Percentiles rank a stretch among this genome's conserved stretches.
Conservation (phyloP, 2,113 vertebrate genomes). For the Prinia subflava region DNA sequence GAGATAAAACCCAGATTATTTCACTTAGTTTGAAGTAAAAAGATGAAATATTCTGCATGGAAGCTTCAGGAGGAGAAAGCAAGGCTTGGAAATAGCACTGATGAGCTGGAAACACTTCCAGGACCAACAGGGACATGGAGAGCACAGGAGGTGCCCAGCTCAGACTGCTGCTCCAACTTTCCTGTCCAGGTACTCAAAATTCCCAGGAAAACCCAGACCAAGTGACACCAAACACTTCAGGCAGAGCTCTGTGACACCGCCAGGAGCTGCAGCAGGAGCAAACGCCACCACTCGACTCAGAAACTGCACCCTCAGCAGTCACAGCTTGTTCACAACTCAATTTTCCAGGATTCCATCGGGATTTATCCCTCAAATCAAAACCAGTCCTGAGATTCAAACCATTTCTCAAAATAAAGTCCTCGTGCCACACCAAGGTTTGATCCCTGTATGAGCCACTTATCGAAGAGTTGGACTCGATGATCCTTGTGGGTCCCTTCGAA, state of each 20-base stretch:
- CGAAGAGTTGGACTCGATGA: accelerated
- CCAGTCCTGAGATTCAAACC: neutral
- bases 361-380: neutral
- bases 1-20: neutral
- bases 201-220: accelerated
- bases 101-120: neutral
- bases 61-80: neutral
- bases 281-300: accelerated
- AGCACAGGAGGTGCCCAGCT: neutral
- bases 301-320: neutral
- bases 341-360: neutral
- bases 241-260: neutral
- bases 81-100: neutral
- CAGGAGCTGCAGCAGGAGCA: neutral
- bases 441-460: neutral
- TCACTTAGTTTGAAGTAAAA: neutral
- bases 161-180: neutral
- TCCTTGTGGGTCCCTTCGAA: neutral
- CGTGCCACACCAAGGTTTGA: neutral
- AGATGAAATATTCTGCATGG: neutral
- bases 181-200: neutral
- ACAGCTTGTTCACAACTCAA: accelerated
- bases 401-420: neutral
- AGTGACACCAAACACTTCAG: neutral
- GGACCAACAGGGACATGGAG: neutral